Conservation (phyloP, 2,113 vertebrate species). For the Lepidothrix coronata region DNA sequence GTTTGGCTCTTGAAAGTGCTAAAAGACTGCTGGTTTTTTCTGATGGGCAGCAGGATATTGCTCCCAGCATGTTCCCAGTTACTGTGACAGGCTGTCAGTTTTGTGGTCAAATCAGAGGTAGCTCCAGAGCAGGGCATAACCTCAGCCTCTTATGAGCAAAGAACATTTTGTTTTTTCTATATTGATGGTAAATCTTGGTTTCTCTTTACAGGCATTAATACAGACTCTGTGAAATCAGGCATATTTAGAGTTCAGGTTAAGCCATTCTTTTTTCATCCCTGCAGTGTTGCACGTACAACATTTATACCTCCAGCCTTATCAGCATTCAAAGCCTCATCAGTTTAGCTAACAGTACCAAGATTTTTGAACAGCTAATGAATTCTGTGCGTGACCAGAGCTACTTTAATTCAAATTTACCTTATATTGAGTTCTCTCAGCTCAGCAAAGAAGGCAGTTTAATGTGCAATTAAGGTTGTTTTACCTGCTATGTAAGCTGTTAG, state of each 20-base stretch:
- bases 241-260: background rate
- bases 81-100: background rate
- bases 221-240: background rate
- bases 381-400: background rate
- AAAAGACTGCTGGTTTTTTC: background rate
- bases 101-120: background rate
- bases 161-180: rapidly evolving
- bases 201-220: background rate
- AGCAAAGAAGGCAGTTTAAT: background rate
- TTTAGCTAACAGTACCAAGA: background rate
- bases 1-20: background rate
- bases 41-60: background rate
- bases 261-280: background rate
- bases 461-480: background rate
- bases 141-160: background rate
- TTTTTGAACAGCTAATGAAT: conserved; percentile 33
- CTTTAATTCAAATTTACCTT: conserved; percentile 9
- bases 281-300: background rate
- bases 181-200: background rate
- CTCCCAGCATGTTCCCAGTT: background rate
- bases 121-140: background rate
- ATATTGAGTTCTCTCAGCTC: background rate
- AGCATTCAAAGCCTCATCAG: background rate
- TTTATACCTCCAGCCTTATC: background rate
- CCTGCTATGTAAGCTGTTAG: background rate